These are phyloP conservation scores for Aplocera efformata DNA, from an alignment of 2,888 invertebrate genomes.

Conservation along the genomic window DNA sequence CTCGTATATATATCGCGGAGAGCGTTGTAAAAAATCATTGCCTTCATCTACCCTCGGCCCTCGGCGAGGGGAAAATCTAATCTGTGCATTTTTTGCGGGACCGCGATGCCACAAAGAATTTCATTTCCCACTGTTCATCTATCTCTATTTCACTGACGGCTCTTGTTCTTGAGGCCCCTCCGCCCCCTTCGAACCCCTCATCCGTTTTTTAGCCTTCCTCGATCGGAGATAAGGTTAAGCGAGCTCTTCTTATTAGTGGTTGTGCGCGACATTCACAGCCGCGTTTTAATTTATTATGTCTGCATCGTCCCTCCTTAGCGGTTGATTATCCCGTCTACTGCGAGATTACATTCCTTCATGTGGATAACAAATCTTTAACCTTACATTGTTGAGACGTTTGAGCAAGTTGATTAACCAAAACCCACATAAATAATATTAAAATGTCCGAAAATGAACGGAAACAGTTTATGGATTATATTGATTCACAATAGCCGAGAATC, in stretches of 20 bases:
- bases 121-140: conserved; percentile 82
- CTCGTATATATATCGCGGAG: conserved; percentile 73
- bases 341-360: conserved; percentile 9
- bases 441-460: conserved; percentile 52
- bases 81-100: conserved; percentile 82
- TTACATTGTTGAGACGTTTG: neutral
- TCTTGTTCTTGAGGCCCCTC: conserved; percentile 73
- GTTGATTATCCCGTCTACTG: conserved; percentile 23
- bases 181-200: conserved; percentile 49
- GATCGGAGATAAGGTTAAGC: conserved; percentile 79
- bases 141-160: conserved; percentile 81
- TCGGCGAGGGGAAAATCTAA: conserved; percentile 79
- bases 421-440: conserved; percentile 27
- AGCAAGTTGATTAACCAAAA: conserved; percentile 34
- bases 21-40: conserved; percentile 81
- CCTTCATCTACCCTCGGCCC: conserved; percentile 75
- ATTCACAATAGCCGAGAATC: conserved; percentile 58
- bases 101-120: conserved; percentile 82
- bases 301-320: conserved; percentile 30
- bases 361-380: conserved; percentile 1
- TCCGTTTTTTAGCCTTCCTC: conserved; percentile 78
- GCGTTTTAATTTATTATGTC: conserved; percentile 60
- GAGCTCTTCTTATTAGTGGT: conserved; percentile 74
- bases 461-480: conserved; percentile 57
- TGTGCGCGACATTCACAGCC: conserved; percentile 61